Evolutionary conservation across 2,113 vertebrate genomes (phyloP).

Genomic region (Bombycilla garrulus): DNA sequence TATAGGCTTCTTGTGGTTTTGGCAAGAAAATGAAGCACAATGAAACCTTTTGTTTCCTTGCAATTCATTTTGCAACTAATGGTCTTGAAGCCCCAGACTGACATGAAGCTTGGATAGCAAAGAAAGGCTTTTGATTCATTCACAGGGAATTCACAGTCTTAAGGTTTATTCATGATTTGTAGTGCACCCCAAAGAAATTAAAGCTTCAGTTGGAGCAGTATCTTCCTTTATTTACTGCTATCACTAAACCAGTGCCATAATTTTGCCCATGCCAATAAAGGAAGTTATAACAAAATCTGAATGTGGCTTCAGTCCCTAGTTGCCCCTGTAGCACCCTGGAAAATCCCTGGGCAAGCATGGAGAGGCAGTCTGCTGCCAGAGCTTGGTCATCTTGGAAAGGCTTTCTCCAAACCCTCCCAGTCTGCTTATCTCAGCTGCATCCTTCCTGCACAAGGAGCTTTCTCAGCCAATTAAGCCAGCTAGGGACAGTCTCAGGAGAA

Average conservation of each 20-base stretch:
- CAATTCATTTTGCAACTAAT: neutral
- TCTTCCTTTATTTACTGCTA: neutral
- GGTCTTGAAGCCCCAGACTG: conserved; percentile 11
- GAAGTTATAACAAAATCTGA: neutral
- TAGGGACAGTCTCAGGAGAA: neutral
- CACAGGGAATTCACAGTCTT: conserved; percentile 1
- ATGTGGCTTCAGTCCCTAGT: rapidly evolving
- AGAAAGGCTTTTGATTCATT: conserved; percentile 5
- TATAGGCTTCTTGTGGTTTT: neutral
- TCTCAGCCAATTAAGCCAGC: neutral
- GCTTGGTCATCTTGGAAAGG: rapidly evolving
- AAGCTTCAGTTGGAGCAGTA: neutral
- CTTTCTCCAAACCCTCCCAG: neutral
- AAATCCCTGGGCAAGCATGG: neutral
- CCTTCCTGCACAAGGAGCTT: neutral
- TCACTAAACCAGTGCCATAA: neutral
- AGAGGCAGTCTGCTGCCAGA: neutral
- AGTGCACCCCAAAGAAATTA: neutral
- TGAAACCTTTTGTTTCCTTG: conserved; percentile 41
- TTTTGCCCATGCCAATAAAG: neutral
- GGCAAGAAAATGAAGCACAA: conserved; percentile 33
- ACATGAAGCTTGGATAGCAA: neutral
- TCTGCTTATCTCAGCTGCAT: neutral
- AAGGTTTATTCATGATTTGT: neutral
- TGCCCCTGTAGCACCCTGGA: neutral